Percentiles rank a stretch among this genome's conserved stretches.
Evolutionary conservation across 2,888 invertebrate genomes (phyloP).

Genomic region (Cabera pusaria): DNA sequence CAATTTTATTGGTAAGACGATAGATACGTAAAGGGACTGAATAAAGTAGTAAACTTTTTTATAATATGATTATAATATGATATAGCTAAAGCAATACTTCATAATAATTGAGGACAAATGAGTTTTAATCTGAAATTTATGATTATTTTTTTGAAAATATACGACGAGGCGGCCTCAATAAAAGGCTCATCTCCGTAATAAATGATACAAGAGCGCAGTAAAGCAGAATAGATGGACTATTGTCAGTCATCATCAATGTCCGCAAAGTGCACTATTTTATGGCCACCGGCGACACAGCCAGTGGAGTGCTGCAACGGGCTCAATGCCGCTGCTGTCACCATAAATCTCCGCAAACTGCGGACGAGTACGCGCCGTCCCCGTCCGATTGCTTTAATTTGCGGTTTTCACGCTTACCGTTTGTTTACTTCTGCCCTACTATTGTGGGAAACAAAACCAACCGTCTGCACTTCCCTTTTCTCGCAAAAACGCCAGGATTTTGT

Average conservation of each 20-base stretch:
- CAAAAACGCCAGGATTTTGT: slow-evolving; percentile 2
- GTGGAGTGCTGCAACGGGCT: slow-evolving; percentile 15
- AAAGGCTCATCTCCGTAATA: slow-evolving; percentile 2
- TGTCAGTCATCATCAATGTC: slow-evolving; percentile 55
- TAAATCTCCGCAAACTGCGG: slow-evolving; percentile 50
- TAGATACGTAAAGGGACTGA: no score
- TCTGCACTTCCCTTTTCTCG: slow-evolving; percentile 10
- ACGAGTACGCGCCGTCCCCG: slow-evolving; percentile 36
- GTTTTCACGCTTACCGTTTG: slow-evolving; percentile 35
- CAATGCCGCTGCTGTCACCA: slow-evolving; percentile 44
- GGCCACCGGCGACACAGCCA: slow-evolving; percentile 38
- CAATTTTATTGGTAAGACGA: no score
- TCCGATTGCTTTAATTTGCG: slow-evolving; percentile 41
- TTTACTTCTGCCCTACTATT: slow-evolving; percentile 24
- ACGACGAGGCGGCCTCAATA: neutral
- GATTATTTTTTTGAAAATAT: no score
- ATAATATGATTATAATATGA: no score
- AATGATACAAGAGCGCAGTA: slow-evolving; percentile 20
- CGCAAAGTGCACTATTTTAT: slow-evolving; percentile 52
- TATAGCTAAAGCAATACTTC: no score
- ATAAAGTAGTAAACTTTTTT: no score
- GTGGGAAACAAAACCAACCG: slow-evolving; percentile 13
- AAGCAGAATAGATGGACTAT: slow-evolving; percentile 46
- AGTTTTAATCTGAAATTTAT: no score
- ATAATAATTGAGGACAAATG: no score